Percentiles rank a stretch among this genome's conserved stretches.
Evolutionary conservation across 2,888 invertebrate species (phyloP).

Genomic region (Chirona hameri): DNA sequence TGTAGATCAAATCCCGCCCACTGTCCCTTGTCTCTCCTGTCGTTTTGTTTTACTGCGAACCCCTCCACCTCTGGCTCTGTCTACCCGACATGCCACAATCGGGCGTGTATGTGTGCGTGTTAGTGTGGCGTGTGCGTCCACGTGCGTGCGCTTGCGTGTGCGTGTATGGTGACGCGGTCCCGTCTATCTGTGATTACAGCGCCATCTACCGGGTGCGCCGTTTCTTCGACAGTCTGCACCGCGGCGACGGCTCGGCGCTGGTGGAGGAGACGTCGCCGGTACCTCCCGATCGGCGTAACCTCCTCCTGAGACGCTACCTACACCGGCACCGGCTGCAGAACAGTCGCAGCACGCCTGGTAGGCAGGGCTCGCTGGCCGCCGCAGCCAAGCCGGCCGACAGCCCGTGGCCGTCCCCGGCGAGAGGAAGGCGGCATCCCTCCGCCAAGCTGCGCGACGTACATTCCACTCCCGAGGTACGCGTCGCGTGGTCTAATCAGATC

Average conservation of each 20-base stretch:
- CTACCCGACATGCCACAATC: too few species aligned
- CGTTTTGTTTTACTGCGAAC: too few species aligned
- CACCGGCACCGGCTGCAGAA: slow-evolving; percentile 22
- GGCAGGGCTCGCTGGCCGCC: neutral
- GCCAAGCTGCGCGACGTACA: neutral
- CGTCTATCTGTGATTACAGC: neutral
- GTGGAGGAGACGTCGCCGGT: neutral
- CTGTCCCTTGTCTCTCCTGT: too few species aligned
- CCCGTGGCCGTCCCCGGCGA: slow-evolving; percentile 8
- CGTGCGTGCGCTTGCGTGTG: neutral
- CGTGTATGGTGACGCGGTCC: neutral
- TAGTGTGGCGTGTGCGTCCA: too few species aligned
- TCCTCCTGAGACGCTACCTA: neutral
- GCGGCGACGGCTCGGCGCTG: neutral
- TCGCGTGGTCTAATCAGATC: neutral
- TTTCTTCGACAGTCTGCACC: slow-evolving; percentile 13
- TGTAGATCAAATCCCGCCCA: too few species aligned
- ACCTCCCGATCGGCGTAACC: neutral
- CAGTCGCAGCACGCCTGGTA: neutral
- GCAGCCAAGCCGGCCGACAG: slow-evolving; percentile 24
- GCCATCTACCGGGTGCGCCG: slow-evolving; percentile 13
- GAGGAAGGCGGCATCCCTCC: neutral
- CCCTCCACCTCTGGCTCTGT: too few species aligned
- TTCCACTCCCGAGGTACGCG: slow-evolving; percentile 1
- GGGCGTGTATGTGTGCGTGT: too few species aligned